These are phyloP conservation scores for Zonitis immaculata DNA, from an alignment of 2,888 invertebrate species.

Conservation along the genomic window DNA sequence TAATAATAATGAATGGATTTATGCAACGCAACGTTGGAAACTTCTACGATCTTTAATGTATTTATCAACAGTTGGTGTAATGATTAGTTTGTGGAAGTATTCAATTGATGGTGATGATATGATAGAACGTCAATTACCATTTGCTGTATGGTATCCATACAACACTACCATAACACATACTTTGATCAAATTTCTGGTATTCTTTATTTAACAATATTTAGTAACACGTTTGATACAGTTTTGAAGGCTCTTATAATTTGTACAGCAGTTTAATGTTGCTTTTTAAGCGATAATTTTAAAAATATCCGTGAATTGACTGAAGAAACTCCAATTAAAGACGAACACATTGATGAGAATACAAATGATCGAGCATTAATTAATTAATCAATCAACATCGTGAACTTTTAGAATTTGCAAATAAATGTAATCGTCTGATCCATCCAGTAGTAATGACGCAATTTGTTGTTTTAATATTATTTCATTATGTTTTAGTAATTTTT, in stretches of 20 bases:
- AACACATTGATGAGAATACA: neutral
- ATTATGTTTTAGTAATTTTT: constrained; percentile 4
- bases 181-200: constrained; percentile 20
- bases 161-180: constrained; percentile 13
- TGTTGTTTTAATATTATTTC: neutral
- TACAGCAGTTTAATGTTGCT: constrained; percentile 21
- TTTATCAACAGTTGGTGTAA: constrained; percentile 3
- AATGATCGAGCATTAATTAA: too few species aligned
- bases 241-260: constrained; percentile 19
- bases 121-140: constrained; percentile 8
- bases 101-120: constrained; percentile 11
- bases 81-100: constrained; percentile 1
- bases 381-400: too few species aligned
- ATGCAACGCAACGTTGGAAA: constrained; percentile 14
- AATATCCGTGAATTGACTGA: neutral
- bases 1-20: constrained; percentile 4
- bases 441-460: constrained; percentile 5
- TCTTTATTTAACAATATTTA: constrained; percentile 11
- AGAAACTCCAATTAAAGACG: neutral
- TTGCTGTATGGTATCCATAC: constrained; percentile 24
- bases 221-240: constrained; percentile 18
- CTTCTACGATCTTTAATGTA: constrained; percentile 8
- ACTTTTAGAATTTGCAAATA: constrained; percentile 8
- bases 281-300: constrained; percentile 18
- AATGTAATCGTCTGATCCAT: neutral